phyloP scores from a whole-genome alignment of 2,888 invertebrate species.

The Melikaiella ostensackeni region DNA sequence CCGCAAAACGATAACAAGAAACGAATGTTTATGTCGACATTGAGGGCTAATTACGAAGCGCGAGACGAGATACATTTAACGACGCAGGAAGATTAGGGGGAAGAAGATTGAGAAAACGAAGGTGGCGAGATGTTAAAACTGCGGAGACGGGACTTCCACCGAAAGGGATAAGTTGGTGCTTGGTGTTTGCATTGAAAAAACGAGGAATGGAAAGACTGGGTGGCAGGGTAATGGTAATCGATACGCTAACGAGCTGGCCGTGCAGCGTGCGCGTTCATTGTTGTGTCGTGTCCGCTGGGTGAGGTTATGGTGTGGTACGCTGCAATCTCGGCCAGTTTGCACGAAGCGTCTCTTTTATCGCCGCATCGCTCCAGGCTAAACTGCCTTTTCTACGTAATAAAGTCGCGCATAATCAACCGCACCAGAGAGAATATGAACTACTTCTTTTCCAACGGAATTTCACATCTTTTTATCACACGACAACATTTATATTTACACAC shows the following conservation, averaged over 20 bases:
- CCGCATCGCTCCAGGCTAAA: slow-evolving; percentile 48
- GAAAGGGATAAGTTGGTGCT: slow-evolving; percentile 27
- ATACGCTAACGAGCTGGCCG: slow-evolving; percentile 58
- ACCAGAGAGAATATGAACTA: slow-evolving; percentile 13
- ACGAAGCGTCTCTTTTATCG: slow-evolving; percentile 53
- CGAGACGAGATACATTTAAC: slow-evolving; percentile 16
- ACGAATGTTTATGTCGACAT: slow-evolving; percentile 32
- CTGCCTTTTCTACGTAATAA: slow-evolving; percentile 57
- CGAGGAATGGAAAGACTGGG: slow-evolving; percentile 42
- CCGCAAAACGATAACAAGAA: slow-evolving; percentile 19
- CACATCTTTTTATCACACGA: neutral
- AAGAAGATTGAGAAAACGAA: slow-evolving; percentile 27
- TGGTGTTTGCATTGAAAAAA: slow-evolving; percentile 6
- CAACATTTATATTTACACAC: neutral
- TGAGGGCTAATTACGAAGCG: slow-evolving; percentile 32
- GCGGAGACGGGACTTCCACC: slow-evolving; percentile 22
- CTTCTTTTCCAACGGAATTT: neutral
- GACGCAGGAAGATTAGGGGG: slow-evolving; percentile 10
- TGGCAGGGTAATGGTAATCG: slow-evolving; percentile 60
- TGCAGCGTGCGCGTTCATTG: slow-evolving; percentile 42
- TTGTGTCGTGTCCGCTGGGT: slow-evolving; percentile 48
- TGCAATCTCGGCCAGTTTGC: slow-evolving; percentile 45
- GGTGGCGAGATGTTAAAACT: slow-evolving; percentile 9
- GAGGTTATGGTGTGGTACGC: slow-evolving; percentile 46
- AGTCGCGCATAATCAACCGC: slow-evolving; percentile 53